Base-by-base conservation (phyloP, 2,888 invertebrate species). In the Teinopalpus imperialis region DNA sequence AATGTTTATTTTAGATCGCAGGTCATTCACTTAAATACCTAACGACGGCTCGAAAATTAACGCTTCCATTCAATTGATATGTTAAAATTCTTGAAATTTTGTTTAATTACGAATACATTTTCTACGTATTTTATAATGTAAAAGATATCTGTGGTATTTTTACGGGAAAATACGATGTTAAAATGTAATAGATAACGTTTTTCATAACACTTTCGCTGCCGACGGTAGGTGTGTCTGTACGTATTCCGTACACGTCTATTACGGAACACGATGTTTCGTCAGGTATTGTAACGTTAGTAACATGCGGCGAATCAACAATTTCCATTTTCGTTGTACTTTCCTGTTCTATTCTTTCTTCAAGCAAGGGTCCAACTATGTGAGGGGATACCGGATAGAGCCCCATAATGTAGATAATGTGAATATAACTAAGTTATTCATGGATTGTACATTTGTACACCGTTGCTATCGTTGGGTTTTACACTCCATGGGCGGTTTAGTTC, bases 361-460 rank as follows among this genome's bases (percentile, higher is more conserved):
- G 65, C 63, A 60, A 66, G 81, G 81, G 79, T 81, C 78, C 80
- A 80, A 74, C 65, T 67, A 69, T 71, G 43, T 66, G 69, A 67
- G 69, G n/a, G 70, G 69, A 68, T 68, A 62, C 81, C 87, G 85
- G 87, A 87, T 85, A 77, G 81, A 85, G 88, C 81, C 85, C 82
- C 80, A 72, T 74, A 70, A 72, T 87, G 87, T 87, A 87, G 86
- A 87, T 87, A 87, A 82, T 88, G 87, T 88, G 86, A 86, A 88
- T 87, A 87, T 80, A 73, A 76, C 77, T 83, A 87, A 85, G 83
- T 86, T 85, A 85, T 85, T 81, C 75, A 72, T 74, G 73, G 75
- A 71, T 74, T 73, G 81, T 76, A 73, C 74, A 65, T 66, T 65
- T 67, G 78, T 76, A 70, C 68, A 66, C 72, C 67, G 79, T 81